Percentiles rank a stretch among this genome's conserved stretches.
phyloP scores from a whole-genome alignment of 2,888 invertebrate species.

The Sminthurides aquaticus region DNA sequence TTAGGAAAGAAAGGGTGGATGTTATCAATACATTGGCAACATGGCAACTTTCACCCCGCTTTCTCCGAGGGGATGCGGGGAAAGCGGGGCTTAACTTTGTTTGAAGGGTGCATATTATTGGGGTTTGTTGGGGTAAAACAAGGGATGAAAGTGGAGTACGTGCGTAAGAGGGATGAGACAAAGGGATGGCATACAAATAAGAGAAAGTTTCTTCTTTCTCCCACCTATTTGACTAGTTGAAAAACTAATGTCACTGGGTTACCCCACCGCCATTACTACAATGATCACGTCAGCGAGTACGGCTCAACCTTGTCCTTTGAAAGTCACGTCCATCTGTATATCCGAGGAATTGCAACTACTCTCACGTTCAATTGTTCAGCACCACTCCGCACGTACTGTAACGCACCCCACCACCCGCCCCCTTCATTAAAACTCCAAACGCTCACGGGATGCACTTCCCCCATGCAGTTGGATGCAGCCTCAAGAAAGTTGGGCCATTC shows the following conservation, averaged over 20 bases:
- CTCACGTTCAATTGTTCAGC: conserved; percentile 27
- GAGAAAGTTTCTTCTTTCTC: no score
- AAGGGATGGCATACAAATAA: no score
- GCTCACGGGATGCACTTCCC: not conserved
- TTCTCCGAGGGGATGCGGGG: no score
- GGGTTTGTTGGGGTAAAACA: no score
- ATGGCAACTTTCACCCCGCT: no score
- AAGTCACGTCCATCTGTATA: conserved; percentile 20
- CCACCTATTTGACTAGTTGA: no score
- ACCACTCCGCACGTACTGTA: conserved; percentile 22
- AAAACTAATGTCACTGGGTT: conserved; percentile 20
- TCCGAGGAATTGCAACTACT: not conserved
- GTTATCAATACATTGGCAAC: no score
- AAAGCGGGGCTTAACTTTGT: no score
- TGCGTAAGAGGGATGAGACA: no score
- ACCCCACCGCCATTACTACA: conserved; percentile 14
- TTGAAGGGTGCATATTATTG: no score
- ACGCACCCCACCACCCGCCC: not conserved
- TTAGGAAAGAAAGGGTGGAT: not conserved
- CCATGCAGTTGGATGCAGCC: not conserved
- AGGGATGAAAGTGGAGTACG: no score
- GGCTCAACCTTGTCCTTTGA: conserved; percentile 14
- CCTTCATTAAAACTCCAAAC: conserved; percentile 5
- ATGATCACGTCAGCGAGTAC: conserved; percentile 15
- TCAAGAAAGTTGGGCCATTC: no score